Percentiles rank a stretch among this genome's conserved stretches.
phyloP scores from a whole-genome alignment of 2,888 invertebrate species.

The Steinernema hermaphroditum region DNA sequence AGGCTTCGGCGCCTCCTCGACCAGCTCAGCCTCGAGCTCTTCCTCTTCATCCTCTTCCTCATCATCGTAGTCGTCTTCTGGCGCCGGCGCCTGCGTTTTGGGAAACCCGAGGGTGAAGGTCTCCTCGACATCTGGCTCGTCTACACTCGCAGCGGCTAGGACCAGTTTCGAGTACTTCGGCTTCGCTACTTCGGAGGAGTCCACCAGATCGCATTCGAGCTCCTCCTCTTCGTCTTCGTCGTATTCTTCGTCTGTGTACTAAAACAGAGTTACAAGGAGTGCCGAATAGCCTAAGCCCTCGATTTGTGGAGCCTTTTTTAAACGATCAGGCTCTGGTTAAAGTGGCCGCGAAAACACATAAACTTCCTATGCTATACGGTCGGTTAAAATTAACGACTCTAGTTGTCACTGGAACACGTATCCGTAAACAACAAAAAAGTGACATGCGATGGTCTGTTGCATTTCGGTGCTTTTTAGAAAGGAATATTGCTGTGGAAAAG shows the following conservation, averaged over 20 bases:
- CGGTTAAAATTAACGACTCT: too few species aligned
- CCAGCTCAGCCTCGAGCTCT: constrained; percentile 33
- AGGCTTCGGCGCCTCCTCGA: constrained; percentile 40
- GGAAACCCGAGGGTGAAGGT: constrained; percentile 31
- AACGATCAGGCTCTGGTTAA: too few species aligned
- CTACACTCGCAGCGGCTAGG: not conserved
- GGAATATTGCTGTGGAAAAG: too few species aligned
- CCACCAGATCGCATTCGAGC: constrained; percentile 23
- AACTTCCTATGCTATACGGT: too few species aligned
- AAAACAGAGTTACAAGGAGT: too few species aligned
- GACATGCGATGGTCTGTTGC: too few species aligned
- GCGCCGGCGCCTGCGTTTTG: constrained; percentile 29
- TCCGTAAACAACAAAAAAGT: too few species aligned
- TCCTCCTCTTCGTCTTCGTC: constrained; percentile 38
- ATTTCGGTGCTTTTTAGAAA: too few species aligned
- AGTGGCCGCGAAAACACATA: too few species aligned
- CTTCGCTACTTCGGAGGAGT: not conserved
- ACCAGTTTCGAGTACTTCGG: constrained; percentile 15
- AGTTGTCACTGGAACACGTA: too few species aligned
- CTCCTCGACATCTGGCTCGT: constrained; percentile 1
- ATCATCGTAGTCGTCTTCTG: constrained; percentile 34
- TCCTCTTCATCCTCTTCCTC: constrained; percentile 30
- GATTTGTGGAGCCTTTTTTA: too few species aligned
- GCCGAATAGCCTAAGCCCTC: too few species aligned
- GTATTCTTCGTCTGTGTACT: constrained; percentile 26